phyloP scores from a whole-genome alignment of 2,113 vertebrate genomes.

The Hippocampus barbouri region DNA sequence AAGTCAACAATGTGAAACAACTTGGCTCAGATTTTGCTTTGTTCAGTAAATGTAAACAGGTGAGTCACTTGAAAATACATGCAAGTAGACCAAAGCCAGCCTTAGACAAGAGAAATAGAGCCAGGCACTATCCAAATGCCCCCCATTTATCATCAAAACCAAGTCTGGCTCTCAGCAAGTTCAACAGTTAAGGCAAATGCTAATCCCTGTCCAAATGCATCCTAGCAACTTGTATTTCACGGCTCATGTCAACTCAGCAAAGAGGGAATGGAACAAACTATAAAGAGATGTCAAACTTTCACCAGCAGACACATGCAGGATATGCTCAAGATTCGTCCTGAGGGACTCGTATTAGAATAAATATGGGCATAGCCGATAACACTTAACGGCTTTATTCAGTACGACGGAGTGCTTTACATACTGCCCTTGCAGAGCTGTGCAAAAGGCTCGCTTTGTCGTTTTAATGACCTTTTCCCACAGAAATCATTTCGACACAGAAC shows the following conservation, averaged over 20 bases:
- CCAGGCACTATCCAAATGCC: neutral
- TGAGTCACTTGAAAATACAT: neutral
- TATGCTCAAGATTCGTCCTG: conserved; percentile 39
- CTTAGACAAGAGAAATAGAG: neutral
- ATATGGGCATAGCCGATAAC: conserved; percentile 48
- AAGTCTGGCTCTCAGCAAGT: conserved; percentile 11
- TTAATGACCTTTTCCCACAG: neutral
- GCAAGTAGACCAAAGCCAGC: neutral
- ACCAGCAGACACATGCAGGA: conserved; percentile 13
- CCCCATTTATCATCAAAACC: conserved; percentile 7
- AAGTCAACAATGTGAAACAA: neutral
- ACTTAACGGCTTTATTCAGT: conserved; percentile 10
- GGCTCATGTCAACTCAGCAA: conserved; percentile 30
- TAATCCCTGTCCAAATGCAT: conserved; percentile 28
- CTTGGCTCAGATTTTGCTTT: neutral
- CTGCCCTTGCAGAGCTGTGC: neutral
- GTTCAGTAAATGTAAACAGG: neutral
- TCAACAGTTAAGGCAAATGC: conserved; percentile 20
- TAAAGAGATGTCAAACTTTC: conserved; percentile 28
- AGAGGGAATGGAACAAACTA: conserved; percentile 11
- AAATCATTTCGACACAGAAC: neutral
- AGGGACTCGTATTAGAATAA: conserved; percentile 52
- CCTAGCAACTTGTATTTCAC: conserved; percentile 3
- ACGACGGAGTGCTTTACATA: neutral
- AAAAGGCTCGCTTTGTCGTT: neutral